Evolutionary conservation across 2,888 invertebrate species (phyloP).

Genomic region (Apodemia hepburni): DNA sequence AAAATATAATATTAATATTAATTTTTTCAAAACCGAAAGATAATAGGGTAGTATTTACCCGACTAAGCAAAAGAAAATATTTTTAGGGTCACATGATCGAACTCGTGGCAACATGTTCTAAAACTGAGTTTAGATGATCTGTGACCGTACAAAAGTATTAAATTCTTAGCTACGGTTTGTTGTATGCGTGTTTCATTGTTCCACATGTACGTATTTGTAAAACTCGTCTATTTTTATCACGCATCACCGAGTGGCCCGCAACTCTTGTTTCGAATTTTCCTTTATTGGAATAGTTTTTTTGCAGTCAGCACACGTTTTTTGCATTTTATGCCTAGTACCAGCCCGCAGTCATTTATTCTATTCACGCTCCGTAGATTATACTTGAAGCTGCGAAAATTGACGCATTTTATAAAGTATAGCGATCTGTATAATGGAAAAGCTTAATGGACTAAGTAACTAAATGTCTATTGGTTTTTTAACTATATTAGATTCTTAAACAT

Average conservation of each 20-base stretch:
- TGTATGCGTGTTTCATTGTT: background rate
- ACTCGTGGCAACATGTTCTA: too few species aligned
- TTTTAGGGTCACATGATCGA: too few species aligned
- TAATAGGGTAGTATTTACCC: too few species aligned
- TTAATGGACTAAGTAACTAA: conserved; percentile 4
- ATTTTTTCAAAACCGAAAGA: too few species aligned
- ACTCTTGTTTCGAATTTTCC: conserved; percentile 60
- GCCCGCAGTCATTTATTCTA: conserved; percentile 51
- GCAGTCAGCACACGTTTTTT: conserved; percentile 40
- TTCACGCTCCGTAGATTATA: conserved; percentile 49
- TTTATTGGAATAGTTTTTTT: conserved; percentile 43
- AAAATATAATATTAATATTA: too few species aligned
- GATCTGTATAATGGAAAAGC: conserved; percentile 1
- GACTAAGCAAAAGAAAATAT: too few species aligned
- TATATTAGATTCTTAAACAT: background rate
- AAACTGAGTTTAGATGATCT: too few species aligned
- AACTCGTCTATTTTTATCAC: conserved; percentile 15
- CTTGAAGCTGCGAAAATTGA: conserved; percentile 40
- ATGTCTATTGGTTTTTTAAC: conserved; percentile 2
- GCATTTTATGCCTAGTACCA: conserved; percentile 47
- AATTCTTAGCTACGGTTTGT: background rate
- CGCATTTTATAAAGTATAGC: conserved; percentile 13
- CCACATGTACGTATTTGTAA: conserved; percentile 2
- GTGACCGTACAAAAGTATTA: too few species aligned
- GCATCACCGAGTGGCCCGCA: conserved; percentile 35